Base-by-base conservation (phyloP, 1,140 invertebrate species). In the Contarinia nasturtii region DNA sequence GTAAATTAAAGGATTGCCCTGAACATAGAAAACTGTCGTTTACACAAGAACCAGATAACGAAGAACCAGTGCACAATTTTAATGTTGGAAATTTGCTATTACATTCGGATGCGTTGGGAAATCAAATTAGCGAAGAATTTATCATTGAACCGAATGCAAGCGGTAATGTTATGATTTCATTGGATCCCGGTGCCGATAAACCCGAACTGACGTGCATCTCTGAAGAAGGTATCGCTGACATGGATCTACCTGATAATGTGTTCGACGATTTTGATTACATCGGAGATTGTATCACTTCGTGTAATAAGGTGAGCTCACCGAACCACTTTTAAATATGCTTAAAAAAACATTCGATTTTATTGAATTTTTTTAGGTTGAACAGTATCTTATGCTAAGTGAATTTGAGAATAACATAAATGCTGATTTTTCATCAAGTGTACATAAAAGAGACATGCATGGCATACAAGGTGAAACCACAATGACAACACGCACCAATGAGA, bases 331-430 rank as follows among this genome's bases (percentile, higher is more conserved):
- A n/a, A n/a, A 15, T 10, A 7, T 15, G 19, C 15, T 42, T 7
- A 10, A 8, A 42, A 42, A 8, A 8, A 7, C 15, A 42, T 42
- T 19, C 15, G 7, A 7, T 15, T 42, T 15, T 42, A 15, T 19
- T 15, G 40, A 15, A 7, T n/a, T 49, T 47, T 54, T 56, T 38
- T 63, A 73, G 67, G 74, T 76, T 22, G 83, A 86, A 62, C 86
- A 88, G 63, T 86, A 84, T 60, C 65, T 88, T 50, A 86, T 88
- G 81, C 70, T 86, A 34, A 84, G 80, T 50, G 84, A 88, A 62
- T 86, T 83, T 61, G 83, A 88, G 58, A 86, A 88, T 63, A 87
- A 87, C 63, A 63, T 87, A 27, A 83, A 82, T 52, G 80, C 79
- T 1, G 79, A 83, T 59, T 73, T 82, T 67, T 79, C 80, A n/a